A percentile compares a stretch with the other conserved stretches of the same genome.
phyloP scores from a whole-genome alignment of 2,113 vertebrate species.

The Melanerpes formicivorus region DNA sequence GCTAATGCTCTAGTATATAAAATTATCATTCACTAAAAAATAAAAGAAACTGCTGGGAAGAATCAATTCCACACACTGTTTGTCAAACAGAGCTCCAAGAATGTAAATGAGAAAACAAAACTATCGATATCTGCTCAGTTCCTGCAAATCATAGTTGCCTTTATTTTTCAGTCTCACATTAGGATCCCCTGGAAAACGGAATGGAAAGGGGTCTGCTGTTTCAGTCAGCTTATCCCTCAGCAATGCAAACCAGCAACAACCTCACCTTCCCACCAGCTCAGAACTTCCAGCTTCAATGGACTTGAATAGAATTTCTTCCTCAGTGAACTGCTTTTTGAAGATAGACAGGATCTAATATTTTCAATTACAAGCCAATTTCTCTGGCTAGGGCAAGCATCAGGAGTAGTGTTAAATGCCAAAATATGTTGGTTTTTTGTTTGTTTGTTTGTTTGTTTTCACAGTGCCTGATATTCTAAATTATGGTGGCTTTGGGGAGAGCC shows the following conservation, averaged over 20 bases:
- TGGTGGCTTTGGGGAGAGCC: neutral
- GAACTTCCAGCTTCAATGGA: neutral
- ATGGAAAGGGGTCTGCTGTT: neutral
- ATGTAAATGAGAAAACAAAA: neutral
- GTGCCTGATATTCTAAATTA: neutral
- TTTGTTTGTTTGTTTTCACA: neutral
- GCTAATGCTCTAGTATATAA: neutral
- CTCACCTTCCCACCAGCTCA: neutral
- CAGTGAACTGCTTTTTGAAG: neutral
- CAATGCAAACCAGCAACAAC: neutral
- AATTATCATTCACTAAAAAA: neutral
- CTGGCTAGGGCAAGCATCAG: neutral
- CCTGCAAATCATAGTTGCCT: rapidly evolving
- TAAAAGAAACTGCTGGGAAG: neutral
- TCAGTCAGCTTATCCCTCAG: neutral
- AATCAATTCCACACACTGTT: neutral
- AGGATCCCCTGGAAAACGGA: neutral
- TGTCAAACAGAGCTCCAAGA: neutral
- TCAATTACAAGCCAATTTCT: neutral
- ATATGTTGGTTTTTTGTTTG: neutral
- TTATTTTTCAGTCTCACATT: neutral
- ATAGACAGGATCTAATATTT: neutral
- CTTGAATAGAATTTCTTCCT: neutral
- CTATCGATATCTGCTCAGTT: neutral
- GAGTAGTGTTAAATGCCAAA: neutral